phyloP scores from a whole-genome alignment of 2,113 vertebrate genomes.

The Halichoerus grypus region DNA sequence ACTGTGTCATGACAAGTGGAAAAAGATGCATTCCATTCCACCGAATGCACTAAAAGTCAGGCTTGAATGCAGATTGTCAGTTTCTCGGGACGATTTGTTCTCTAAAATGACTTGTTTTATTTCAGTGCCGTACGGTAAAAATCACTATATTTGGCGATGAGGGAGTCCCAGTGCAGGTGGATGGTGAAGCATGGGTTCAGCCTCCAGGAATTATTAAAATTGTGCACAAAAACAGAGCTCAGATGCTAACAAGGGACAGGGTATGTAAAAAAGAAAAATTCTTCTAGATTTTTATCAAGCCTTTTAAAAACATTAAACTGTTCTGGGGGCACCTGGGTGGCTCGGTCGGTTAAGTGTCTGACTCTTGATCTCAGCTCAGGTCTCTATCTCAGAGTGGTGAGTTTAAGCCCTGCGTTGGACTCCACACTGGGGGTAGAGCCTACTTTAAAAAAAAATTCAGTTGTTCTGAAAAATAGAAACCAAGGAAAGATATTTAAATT shows the following conservation, averaged over 20 bases:
- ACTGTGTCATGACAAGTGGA: constrained; percentile 40
- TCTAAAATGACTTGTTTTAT: constrained; percentile 71
- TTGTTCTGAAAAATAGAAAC: not conserved
- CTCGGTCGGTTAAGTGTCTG: not conserved
- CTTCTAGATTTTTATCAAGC: not conserved
- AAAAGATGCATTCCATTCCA: constrained; percentile 56
- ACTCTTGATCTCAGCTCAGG: not conserved
- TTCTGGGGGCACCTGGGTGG: not conserved
- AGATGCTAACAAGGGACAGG: constrained; percentile 98
- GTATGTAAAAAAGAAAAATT: constrained; percentile 86
- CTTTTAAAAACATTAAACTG: not conserved
- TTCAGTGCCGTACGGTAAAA: constrained; percentile 96
- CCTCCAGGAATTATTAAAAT: constrained; percentile 98
- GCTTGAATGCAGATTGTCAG: constrained; percentile 42
- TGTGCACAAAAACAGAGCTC: constrained; percentile 98
- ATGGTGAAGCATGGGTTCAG: constrained; percentile 99
- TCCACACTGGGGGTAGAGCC: not conserved
- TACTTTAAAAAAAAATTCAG: not conserved
- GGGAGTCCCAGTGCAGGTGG: constrained; percentile 97
- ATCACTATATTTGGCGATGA: constrained; percentile 99
- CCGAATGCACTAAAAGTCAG: constrained; percentile 3
- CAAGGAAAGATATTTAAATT: not conserved
- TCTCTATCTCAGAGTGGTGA: not conserved
- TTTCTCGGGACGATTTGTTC: constrained; percentile 46
- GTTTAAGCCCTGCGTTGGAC: not conserved